Conservation (phyloP, 64 coral and sea anemone species). For the Montipora cactus region DNA sequence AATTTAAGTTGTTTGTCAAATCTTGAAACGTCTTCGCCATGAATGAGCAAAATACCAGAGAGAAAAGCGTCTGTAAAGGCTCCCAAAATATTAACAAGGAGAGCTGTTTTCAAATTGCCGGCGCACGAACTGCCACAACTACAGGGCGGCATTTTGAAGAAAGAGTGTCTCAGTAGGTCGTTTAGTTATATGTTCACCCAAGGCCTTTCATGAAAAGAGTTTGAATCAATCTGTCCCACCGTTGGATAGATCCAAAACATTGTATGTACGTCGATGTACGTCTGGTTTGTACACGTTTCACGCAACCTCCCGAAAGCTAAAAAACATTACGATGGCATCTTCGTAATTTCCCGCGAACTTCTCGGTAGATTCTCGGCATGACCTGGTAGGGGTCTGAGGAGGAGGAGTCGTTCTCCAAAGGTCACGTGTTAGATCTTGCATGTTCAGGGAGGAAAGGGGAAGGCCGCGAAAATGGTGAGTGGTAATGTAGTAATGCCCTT, state of each 20-base stretch:
- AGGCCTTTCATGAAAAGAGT: neutral
- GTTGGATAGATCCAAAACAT: neutral
- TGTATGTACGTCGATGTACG: no score
- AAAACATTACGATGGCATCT: neutral
- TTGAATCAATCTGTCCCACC: neutral
- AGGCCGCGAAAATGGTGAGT: slow-evolving; percentile 53
- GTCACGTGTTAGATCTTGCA: slow-evolving; percentile 63
- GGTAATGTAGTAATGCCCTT: slow-evolving; percentile 10
- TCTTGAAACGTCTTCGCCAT: slow-evolving; percentile 66
- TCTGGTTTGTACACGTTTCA: neutral
- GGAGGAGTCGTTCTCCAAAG: slow-evolving; percentile 12
- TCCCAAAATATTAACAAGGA: slow-evolving; percentile 6
- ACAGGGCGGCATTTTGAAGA: neutral
- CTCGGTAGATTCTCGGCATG: slow-evolving; percentile 12
- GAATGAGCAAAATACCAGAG: slow-evolving; percentile 73
- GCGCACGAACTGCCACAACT: neutral
- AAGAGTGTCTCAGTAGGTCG: neutral
- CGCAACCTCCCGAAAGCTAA: neutral
- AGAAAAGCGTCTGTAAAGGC: slow-evolving; percentile 61
- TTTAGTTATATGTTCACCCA: neutral
- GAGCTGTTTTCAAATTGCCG: neutral
- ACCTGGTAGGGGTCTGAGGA: slow-evolving; percentile 22
- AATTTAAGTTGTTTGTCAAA: slow-evolving; percentile 34
- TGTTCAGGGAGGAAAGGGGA: neutral
- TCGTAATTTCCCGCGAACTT: slow-evolving; percentile 27